phyloP scores from a whole-genome alignment of 2,888 invertebrate genomes.

The Lypha dubia region DNA sequence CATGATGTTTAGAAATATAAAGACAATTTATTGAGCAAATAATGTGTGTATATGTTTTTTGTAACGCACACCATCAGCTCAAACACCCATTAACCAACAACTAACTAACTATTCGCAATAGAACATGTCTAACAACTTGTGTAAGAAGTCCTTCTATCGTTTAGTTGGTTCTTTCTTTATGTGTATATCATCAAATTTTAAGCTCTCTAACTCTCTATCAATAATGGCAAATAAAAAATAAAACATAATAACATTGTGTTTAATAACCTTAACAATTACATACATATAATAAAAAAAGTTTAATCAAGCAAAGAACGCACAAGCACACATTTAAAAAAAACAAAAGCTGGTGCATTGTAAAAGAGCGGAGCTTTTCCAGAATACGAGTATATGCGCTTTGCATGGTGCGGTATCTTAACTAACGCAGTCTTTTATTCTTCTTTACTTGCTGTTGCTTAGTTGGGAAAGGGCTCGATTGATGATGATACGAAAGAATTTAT shows the following conservation, averaged over 20 bases:
- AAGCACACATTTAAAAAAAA: slow-evolving; percentile 1
- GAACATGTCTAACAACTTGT: slow-evolving; percentile 11
- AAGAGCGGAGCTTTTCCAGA: not conserved
- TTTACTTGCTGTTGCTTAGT: slow-evolving; percentile 1
- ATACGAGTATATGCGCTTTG: not conserved
- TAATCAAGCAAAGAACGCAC: slow-evolving; percentile 15
- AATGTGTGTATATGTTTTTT: slow-evolving; percentile 65
- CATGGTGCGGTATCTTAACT: not conserved
- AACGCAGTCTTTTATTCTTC: slow-evolving; percentile 24
- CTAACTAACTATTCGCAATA: slow-evolving; percentile 1
- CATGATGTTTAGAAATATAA: slow-evolving; percentile 54
- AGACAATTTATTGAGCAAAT: slow-evolving; percentile 70
- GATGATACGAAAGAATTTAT: slow-evolving; percentile 53
- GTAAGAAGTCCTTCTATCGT: not conserved
- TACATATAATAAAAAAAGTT: slow-evolving; percentile 34
- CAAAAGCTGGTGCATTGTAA: not conserved
- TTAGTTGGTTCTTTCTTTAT: not conserved
- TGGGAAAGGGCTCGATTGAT: slow-evolving; percentile 26
- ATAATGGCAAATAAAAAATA: slow-evolving; percentile 12
- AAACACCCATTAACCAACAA: slow-evolving; percentile 10
- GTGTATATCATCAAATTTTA: slow-evolving; percentile 39
- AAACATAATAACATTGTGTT: slow-evolving; percentile 40
- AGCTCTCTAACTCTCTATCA: slow-evolving; percentile 40
- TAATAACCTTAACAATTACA: slow-evolving; percentile 55
- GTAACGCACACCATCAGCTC: slow-evolving; percentile 38